Base-by-base conservation (phyloP, 2,888 invertebrate species). In the Corbicula japonica region DNA sequence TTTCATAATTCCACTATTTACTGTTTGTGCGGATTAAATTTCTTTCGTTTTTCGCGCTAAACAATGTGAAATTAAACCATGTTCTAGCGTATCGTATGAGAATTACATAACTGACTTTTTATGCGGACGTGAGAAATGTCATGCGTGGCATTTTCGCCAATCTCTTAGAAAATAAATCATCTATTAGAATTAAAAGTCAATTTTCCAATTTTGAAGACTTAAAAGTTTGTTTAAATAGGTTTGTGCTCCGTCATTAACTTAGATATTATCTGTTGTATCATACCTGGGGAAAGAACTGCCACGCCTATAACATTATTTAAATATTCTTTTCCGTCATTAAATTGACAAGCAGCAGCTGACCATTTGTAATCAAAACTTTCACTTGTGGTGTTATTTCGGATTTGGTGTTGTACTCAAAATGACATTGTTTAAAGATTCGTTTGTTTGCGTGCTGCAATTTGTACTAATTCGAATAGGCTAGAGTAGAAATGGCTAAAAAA, bases 351-450 rank as follows among this genome's bases (percentile, higher is more conserved):
- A 12, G n/a, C 46, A n/a, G 46, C 46, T 4, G 46, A 18, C 5
- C 46, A n/a, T n/a, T n/a, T n/a, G n/a, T n/a, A n/a, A n/a, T n/a
- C n/a, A n/a, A n/a, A n/a, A n/a, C n/a, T n/a, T n/a, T n/a, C n/a
- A n/a, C n/a, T n/a, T n/a, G n/a, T n/a, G n/a, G n/a, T n/a, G n/a
- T n/a, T n/a, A n/a, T n/a, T n/a, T n/a, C n/a, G n/a, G n/a, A n/a
- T n/a, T n/a, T n/a, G n/a, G n/a, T n/a, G n/a, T n/a, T n/a, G n/a
- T n/a, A n/a, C n/a, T n/a, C n/a, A n/a, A n/a, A n/a, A n/a, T n/a
- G n/a, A n/a, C n/a, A n/a, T n/a, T n/a, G n/a, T n/a, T n/a, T 46
- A 46, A 46, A 5, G 5, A 46, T 46, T 46, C 46, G 46, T 46
- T 46, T 6, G 46, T 21, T 46, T 46, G 46, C 4, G 46, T n/a